Conservation (phyloP, 2,113 vertebrate species). For the Urocolius indicus region DNA sequence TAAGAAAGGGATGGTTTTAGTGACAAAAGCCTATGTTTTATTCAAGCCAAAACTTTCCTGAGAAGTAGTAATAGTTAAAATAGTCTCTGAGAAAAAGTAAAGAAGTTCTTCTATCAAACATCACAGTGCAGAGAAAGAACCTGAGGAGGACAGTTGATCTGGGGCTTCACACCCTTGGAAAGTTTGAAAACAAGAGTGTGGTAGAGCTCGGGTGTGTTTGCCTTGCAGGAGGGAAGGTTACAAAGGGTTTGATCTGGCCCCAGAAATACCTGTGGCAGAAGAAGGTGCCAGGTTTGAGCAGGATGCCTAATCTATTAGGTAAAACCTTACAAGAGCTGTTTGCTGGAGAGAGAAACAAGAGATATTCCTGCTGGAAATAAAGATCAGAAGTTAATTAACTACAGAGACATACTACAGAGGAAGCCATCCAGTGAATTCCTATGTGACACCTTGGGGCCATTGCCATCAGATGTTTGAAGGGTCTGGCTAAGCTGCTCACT, state of each 20-base stretch:
- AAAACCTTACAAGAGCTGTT: not conserved
- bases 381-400: slow-evolving; percentile 39
- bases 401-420: not conserved
- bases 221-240: not conserved
- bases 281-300: not conserved
- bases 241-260: not conserved
- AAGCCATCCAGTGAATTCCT: not conserved
- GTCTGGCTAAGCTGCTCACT: not conserved
- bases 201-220: not conserved
- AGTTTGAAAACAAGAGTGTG: not conserved
- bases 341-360: not conserved
- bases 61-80: not conserved
- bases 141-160: not conserved
- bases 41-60: not conserved
- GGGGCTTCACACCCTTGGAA: not conserved
- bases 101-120: not conserved
- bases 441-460: fast-evolving
- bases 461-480: not conserved
- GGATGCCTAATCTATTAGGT: not conserved
- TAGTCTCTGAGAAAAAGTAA: not conserved
- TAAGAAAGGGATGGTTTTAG: not conserved
- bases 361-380: not conserved
- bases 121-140: not conserved
- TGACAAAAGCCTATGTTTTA: not conserved
- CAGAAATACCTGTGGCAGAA: not conserved